Base-by-base conservation (phyloP, 1,140 invertebrate genomes). In the Drosophila sechellia region DNA sequence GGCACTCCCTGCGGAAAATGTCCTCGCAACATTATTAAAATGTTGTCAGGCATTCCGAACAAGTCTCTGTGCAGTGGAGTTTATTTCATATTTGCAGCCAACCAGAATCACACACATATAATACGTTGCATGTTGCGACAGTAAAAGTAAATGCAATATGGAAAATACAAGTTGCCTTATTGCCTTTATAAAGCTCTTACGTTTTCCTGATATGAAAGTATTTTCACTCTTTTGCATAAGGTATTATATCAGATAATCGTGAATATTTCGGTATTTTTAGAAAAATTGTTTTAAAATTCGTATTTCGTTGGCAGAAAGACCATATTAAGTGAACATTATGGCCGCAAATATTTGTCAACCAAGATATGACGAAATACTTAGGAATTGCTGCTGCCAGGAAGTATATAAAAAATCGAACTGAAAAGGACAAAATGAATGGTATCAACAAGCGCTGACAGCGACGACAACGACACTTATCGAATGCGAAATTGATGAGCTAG, bases 401-500 rank as follows among this genome's bases (percentile, higher is more conserved):
- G 60, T 52, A 25, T 37, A 68, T 37, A 45, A 68, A 68, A 45
- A 63, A 34, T 37, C 4, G n/a, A 50, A 40, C 25, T 5, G 13
- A 39, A 64, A 52, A 64, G 45, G 46, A 42, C 31, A 25, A 55
- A 71, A 46, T 37, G 48, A 45, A 69, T 40, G 42, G 34, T 37
- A 68, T 65, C 64, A 65, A 72, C 45, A 70, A 72, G 70, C 55
- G 35, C 39, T 60, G 68, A 63, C 68, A 69, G 48, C 35, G 20
- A 31, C 64, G 61, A 72, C 71, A 68, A 79, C 70, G 71, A 66
- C 64, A 68, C 72, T 77, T 77, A 86, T 79, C 83, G 79, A 81
- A 87, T 87, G 79, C 68, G 76, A 87, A 83, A 87, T 87, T 87
- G 83, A 87, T 87, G 83, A 87, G 81, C 81, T 83, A 66, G 71